These are phyloP conservation scores for Squalus acanthias DNA, from an alignment of 2,797 vertebrate genomes.

Conservation along the genomic window DNA sequence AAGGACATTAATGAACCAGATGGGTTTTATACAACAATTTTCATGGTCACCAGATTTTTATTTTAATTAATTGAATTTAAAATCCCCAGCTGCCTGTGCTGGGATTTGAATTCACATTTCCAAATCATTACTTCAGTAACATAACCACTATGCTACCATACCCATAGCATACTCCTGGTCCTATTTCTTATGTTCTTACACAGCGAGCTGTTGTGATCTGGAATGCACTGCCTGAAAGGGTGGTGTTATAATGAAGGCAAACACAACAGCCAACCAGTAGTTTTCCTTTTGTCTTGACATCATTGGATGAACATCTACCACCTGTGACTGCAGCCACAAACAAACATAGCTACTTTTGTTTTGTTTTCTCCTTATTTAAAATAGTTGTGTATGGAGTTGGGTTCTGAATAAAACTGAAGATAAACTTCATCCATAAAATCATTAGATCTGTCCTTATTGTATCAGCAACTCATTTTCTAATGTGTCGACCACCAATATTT, in stretches of 20 bases:
- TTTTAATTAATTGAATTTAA: too few relatives aligned
- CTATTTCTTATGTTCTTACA: background rate
- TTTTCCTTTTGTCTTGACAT: background rate
- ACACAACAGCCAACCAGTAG: background rate
- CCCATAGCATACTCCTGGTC: too few relatives aligned
- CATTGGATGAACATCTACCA: background rate
- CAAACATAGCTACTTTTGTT: background rate
- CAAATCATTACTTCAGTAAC: too few relatives aligned
- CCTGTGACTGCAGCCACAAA: background rate
- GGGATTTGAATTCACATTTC: too few relatives aligned
- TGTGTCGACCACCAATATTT: background rate
- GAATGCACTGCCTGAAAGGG: background rate
- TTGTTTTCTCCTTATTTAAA: background rate
- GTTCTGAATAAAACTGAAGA: background rate
- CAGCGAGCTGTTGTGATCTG: background rate
- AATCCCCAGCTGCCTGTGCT: too few relatives aligned
- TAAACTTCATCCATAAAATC: background rate
- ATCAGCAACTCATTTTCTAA: background rate
- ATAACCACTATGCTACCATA: too few relatives aligned
- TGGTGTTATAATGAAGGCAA: background rate
- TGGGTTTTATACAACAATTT: too few relatives aligned
- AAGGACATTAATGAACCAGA: too few relatives aligned
- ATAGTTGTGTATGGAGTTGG: background rate
- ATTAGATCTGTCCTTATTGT: background rate
- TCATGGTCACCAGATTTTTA: too few relatives aligned